A percentile compares a stretch with the other conserved stretches of the same genome.
Evolutionary conservation across 2,797 vertebrate genomes (phyloP).

Genomic region (Dendrocincla tyrannina): DNA sequence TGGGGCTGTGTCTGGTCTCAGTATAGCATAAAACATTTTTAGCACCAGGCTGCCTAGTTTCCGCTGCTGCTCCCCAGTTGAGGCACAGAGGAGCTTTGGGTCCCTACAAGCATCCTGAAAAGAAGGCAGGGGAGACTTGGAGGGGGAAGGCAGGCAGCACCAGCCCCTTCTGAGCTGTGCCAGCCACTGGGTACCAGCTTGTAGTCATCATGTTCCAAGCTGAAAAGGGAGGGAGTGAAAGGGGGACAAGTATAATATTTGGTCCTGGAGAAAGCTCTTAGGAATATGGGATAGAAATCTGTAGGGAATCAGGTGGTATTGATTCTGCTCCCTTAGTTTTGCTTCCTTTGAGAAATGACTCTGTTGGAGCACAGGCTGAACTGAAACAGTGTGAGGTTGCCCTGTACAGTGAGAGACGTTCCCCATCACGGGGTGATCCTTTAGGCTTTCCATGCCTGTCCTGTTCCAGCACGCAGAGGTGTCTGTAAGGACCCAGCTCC

Average conservation of each 20-base stretch:
- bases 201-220: neutral
- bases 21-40: neutral
- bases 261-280: neutral
- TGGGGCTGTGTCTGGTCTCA: neutral
- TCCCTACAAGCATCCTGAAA: neutral
- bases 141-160: neutral
- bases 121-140: neutral
- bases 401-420: rapidly evolving
- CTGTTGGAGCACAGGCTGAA: neutral
- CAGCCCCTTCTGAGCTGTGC: neutral
- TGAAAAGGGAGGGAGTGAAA: neutral
- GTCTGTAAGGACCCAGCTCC: neutral
- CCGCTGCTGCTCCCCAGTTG: neutral
- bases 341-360: neutral
- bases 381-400: rapidly evolving
- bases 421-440: neutral
- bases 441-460: neutral
- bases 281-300: neutral
- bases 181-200: neutral
- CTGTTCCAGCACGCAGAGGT: rapidly evolving
- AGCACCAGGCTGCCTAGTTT: neutral
- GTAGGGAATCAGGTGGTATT: neutral
- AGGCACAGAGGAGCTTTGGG: neutral
- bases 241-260: rapidly evolving
- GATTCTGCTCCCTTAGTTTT: neutral